Conservation (phyloP, 2,113 vertebrate genomes). For the Neopipo cinnamomea region DNA sequence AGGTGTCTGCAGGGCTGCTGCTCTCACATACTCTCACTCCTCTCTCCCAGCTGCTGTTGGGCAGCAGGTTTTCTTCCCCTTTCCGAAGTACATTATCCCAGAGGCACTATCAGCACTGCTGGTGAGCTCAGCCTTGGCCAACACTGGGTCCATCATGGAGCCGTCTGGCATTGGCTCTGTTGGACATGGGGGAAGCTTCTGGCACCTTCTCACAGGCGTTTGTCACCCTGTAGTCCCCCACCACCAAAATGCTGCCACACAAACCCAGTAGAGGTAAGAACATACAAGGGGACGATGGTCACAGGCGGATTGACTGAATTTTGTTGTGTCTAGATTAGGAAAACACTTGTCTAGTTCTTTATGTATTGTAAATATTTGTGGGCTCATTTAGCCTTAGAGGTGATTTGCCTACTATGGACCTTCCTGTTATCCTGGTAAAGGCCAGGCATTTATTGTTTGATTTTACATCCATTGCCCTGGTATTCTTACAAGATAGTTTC, state of each 20-base stretch:
- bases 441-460: background rate
- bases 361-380: background rate
- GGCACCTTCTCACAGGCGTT: background rate
- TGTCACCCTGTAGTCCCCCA: background rate
- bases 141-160: fast-evolving
- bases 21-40: fast-evolving
- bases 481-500: background rate
- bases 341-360: background rate
- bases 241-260: background rate
- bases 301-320: background rate
- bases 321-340: background rate
- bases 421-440: background rate
- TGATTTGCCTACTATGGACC: background rate
- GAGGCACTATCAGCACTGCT: fast-evolving
- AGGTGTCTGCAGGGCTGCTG: background rate
- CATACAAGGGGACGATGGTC: background rate
- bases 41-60: background rate
- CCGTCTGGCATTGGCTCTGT: fast-evolving
- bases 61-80: background rate
- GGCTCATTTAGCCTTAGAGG: background rate
- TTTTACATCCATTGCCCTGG: background rate
- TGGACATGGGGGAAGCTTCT: background rate
- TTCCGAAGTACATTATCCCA: background rate
- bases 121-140: background rate
- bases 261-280: background rate